Base-by-base conservation (phyloP, 1,140 invertebrate species). In the Halotydeus destructor region DNA sequence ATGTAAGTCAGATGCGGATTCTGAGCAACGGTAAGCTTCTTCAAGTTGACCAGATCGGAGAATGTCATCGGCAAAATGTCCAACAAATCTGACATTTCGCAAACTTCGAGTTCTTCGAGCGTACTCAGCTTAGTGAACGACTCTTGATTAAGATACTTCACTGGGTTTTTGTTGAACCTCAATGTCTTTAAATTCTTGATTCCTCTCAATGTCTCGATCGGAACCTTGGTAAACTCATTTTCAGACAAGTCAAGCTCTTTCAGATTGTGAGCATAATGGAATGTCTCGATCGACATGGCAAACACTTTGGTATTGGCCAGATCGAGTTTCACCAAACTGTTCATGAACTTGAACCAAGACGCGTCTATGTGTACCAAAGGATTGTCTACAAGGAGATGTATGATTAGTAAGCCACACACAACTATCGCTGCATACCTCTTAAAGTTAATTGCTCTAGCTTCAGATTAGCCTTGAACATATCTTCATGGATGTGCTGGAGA, bases 161-260 rank as follows among this genome's bases (percentile, higher is more conserved):
- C 28, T 12, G 46, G 43, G 28, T 52, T 52, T 16, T 42, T 37
- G 16, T 34, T 45, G 8, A 52, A 8, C n/a, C 30, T 28, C 11
- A 52, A 28, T 11, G 38, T 9, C 23, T 42, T 35, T 3, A 52
- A 34, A 14, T 9, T 37, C 22, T 16, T 34, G 1, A 43, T 37
- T 28, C 45, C 45, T 30, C 44, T 28, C 19, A 52, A 26, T 18
- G 47, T 37, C 19, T 45, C 26, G 3, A 24, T 45, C 5, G 51
- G 51, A 3, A 52, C 47, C 5, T 42, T 23, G 14, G 38, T 16
- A 12, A 50, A 50, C 2, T 49, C 42, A 22, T 52, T 52, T 2
- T 19, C 31, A 18, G 51, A 50, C 14, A 52, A 41, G 36, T 52
- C 49, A n/a, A 52, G 19, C 4, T 23, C 39, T 28, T 49, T 38